Conservation (phyloP, 2,797 vertebrate species). For the Acestrorhynchus altus region DNA sequence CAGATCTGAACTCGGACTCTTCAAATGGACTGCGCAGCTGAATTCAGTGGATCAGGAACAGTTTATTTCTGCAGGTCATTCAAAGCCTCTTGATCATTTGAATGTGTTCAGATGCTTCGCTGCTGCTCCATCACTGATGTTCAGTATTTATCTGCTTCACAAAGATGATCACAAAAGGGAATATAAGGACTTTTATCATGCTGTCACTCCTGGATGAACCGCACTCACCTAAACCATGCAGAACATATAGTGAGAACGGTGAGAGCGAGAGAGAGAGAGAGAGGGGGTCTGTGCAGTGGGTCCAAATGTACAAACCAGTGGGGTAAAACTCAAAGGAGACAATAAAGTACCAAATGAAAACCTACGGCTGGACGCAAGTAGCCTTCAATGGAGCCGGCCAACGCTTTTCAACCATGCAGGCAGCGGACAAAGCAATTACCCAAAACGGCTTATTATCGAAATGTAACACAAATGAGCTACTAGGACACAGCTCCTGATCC, state of each 20-base stretch:
- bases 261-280: not conserved
- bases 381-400: not conserved
- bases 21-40: no score
- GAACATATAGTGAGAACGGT: not conserved
- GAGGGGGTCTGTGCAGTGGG: not conserved
- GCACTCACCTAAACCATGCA: constrained; percentile 4
- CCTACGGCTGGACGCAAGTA: not conserved
- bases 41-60: no score
- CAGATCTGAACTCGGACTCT: no score
- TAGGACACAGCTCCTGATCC: constrained; percentile 51
- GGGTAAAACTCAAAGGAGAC: not conserved
- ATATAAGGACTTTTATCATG: no score
- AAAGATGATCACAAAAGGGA: no score
- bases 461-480: constrained; percentile 27
- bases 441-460: constrained; percentile 56
- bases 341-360: constrained; percentile 8
- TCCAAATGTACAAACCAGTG: constrained; percentile 3
- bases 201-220: not conserved
- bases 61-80: no score
- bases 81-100: no score
- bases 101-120: no score
- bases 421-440: constrained; percentile 66
- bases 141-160: no score
- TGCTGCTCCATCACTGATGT: no score
- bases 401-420: constrained; percentile 54